Percentiles rank a stretch among this genome's conserved stretches.
Evolutionary conservation across 2,113 vertebrate species (phyloP).

Genomic region (Salvator merianae): DNA sequence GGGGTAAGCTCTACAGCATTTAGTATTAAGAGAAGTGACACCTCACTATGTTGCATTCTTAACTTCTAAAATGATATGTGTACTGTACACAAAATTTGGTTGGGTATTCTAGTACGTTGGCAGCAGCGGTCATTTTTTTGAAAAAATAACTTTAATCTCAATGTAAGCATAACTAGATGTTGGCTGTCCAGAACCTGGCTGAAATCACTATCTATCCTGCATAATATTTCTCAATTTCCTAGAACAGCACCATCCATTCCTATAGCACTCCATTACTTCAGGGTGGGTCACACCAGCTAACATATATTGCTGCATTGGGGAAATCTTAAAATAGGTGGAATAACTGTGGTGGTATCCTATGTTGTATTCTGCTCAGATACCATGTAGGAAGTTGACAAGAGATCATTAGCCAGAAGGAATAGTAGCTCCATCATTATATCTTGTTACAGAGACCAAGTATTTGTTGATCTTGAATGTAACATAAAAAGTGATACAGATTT

Average conservation of each 20-base stretch:
- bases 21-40: not conserved
- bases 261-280: not conserved
- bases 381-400: not conserved
- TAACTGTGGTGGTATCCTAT: not conserved
- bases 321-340: not conserved
- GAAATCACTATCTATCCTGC: not conserved
- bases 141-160: not conserved
- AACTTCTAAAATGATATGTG: not conserved
- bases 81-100: not conserved
- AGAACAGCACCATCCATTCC: not conserved
- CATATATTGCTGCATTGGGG: not conserved
- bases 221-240: not conserved
- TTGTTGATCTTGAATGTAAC: not conserved
- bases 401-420: too few species aligned
- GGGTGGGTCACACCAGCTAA: not conserved
- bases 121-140: not conserved
- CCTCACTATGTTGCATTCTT: not conserved
- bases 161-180: not conserved
- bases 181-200: not conserved
- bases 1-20: not conserved
- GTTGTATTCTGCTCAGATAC: not conserved
- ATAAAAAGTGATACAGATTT: not conserved
- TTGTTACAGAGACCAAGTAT: not conserved
- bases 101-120: not conserved
- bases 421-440: not conserved